phyloP scores from a whole-genome alignment of 2,797 vertebrate genomes.

The Echeneis naucrates region DNA sequence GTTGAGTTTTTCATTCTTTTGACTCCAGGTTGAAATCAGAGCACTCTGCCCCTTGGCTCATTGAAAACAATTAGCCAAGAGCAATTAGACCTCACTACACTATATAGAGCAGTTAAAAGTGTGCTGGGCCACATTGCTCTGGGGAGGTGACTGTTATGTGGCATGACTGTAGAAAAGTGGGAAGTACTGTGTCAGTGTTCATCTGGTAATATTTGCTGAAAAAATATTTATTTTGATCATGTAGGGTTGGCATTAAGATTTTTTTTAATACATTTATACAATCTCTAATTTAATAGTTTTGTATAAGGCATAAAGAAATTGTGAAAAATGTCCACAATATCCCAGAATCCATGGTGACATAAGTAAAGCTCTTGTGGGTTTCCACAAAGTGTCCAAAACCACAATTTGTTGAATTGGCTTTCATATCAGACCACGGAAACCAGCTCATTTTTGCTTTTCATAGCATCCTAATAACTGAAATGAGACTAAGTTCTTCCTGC shows the following conservation, averaged over 20 bases:
- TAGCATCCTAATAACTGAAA: not conserved
- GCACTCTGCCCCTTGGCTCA: constrained; percentile 1
- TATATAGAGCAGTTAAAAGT: constrained; percentile 16
- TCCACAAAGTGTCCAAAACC: not conserved
- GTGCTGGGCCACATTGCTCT: constrained; percentile 11
- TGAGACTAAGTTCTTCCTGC: too few species aligned
- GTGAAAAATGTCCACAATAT: not conserved
- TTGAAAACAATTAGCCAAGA: constrained; percentile 54
- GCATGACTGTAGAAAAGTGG: not conserved
- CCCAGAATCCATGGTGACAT: not conserved
- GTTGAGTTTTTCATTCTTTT: constrained; percentile 19
- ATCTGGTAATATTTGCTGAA: not conserved
- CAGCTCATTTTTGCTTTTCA: too few species aligned
- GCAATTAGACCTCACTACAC: constrained; percentile 32
- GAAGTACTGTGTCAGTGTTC: not conserved
- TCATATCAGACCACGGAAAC: not conserved
- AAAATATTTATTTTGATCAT: not conserved
- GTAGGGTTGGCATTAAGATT: not conserved
- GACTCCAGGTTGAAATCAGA: constrained; percentile 28
- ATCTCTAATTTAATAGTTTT: not conserved
- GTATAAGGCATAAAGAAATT: not conserved
- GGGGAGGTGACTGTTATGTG: constrained; percentile 11
- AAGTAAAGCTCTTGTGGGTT: not conserved
- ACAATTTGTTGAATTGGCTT: not conserved
- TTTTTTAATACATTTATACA: not conserved